Evolutionary conservation across 2,113 vertebrate genomes (phyloP).

Genomic region (Scatophagus argus): DNA sequence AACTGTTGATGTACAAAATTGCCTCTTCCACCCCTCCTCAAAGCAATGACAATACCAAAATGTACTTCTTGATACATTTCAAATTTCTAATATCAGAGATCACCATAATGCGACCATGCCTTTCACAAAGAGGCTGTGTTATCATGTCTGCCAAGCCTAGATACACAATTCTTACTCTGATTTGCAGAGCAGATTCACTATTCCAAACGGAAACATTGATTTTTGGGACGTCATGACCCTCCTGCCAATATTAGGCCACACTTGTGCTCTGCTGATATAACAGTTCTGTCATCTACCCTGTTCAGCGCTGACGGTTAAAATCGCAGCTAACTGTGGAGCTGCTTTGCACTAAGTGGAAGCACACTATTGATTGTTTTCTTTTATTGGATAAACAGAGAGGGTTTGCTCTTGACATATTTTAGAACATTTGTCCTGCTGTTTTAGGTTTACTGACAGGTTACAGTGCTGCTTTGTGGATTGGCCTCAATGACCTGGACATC

Average conservation of each 20-base stretch:
- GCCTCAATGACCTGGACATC: constrained; percentile 95
- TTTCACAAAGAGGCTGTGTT: not conserved
- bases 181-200: constrained; percentile 4
- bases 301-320: not conserved
- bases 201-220: constrained; percentile 30
- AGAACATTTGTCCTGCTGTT: constrained; percentile 27
- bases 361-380: not conserved
- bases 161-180: too few species aligned
- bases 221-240: constrained; percentile 2
- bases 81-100: not conserved
- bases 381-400: not conserved
- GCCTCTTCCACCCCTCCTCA: not conserved
- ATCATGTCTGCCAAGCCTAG: not conserved
- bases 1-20: not conserved
- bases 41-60: not conserved
- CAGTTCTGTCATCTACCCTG: not conserved
- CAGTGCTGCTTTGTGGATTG: constrained; percentile 94
- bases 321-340: not conserved
- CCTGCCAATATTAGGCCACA: not conserved
- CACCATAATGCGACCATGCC: too few species aligned
- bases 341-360: not conserved
- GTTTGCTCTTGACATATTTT: not conserved
- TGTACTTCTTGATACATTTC: not conserved
- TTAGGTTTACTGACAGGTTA: constrained; percentile 93
- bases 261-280: constrained; percentile 27